Percentiles rank a stretch among this genome's conserved stretches.
Conservation (phyloP, 2,797 vertebrate genomes). For the Thunnus albacares region DNA sequence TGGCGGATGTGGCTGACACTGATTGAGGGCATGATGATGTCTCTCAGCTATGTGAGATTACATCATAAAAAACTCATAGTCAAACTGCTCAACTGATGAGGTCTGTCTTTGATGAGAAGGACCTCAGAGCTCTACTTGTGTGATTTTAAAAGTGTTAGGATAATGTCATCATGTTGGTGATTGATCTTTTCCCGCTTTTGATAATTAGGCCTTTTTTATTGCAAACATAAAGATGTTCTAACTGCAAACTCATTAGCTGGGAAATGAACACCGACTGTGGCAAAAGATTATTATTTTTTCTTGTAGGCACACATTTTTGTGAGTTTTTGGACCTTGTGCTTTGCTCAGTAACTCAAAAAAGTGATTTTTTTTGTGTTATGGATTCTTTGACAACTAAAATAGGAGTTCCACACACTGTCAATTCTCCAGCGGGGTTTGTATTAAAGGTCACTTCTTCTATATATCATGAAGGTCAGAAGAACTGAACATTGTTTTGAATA, state of each 20-base stretch:
- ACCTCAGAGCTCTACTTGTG: not conserved
- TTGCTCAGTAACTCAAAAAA: slow-evolving; percentile 12
- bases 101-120: not conserved
- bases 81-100: not conserved
- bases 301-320: slow-evolving; percentile 6
- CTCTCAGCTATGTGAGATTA: not conserved
- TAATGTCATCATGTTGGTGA: not conserved
- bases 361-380: slow-evolving; percentile 13
- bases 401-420: not conserved
- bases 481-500: not conserved
- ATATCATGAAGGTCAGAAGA: not conserved
- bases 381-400: slow-evolving; percentile 12
- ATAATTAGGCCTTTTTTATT: slow-evolving; percentile 52
- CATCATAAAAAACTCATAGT: not conserved
- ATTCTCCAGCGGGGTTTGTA: slow-evolving; percentile 5
- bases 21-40: too few species aligned
- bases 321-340: slow-evolving; percentile 17
- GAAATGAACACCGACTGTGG: slow-evolving; percentile 42
- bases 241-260: slow-evolving; percentile 51
- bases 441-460: slow-evolving; percentile 6
- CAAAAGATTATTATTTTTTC: slow-evolving; percentile 37
- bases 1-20: not conserved
- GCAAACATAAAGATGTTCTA: slow-evolving; percentile 45
- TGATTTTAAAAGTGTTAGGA: not conserved
- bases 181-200: not conserved